Conservation (phyloP, 2,888 invertebrate species). For the Acanthosepion esculentum region DNA sequence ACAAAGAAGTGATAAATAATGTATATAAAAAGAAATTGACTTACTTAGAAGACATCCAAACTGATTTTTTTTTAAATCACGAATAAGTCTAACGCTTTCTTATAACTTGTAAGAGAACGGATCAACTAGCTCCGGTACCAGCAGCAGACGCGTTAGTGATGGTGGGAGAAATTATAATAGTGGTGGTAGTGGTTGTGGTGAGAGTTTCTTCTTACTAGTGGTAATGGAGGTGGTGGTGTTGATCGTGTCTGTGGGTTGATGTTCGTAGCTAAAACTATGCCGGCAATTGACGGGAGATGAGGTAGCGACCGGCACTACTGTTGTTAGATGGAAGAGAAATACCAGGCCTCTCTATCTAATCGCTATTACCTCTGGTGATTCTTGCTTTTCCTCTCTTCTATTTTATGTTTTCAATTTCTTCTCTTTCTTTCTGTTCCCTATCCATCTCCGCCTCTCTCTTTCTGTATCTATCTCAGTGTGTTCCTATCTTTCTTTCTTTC, state of each 20-base stretch:
- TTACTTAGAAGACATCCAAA: background rate
- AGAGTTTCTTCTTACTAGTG: background rate
- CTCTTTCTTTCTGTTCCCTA: no score
- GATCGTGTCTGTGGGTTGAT: background rate
- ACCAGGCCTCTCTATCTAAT: background rate
- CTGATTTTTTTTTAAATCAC: background rate
- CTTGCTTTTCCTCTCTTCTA: background rate
- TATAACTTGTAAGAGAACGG: background rate
- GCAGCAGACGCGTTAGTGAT: background rate
- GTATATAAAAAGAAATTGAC: background rate
- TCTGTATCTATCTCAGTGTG: no score
- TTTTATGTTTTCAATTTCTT: no score
- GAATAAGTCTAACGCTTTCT: slow-evolving; percentile 4
- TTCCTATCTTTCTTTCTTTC: no score
- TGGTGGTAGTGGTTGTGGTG: background rate
- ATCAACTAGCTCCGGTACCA: background rate
- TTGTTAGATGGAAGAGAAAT: background rate
- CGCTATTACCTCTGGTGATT: background rate
- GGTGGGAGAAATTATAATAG: background rate
- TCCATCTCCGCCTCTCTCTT: no score
- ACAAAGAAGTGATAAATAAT: background rate
- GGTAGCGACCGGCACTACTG: background rate
- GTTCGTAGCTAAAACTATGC: background rate
- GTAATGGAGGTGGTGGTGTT: background rate
- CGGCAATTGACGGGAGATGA: background rate